These are phyloP conservation scores for Helostoma temminkii DNA, from an alignment of 2,797 vertebrate genomes.

Conservation along the genomic window DNA sequence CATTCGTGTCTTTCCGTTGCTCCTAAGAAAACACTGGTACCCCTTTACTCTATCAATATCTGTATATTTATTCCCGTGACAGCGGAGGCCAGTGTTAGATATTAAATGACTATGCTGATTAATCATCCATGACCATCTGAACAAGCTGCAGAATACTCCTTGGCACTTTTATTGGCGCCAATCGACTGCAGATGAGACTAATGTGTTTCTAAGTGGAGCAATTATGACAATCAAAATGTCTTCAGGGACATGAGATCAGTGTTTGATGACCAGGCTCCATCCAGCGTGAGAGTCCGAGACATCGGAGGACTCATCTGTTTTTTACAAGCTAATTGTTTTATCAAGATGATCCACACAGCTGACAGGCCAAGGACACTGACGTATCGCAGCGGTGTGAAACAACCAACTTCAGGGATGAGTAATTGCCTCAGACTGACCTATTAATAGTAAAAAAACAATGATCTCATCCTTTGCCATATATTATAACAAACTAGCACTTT, in stretches of 20 bases:
- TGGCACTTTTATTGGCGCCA: constrained; percentile 74
- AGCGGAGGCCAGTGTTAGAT: constrained; percentile 61
- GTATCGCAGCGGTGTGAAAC: constrained; percentile 43
- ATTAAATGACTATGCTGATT: constrained; percentile 66
- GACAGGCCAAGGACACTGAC: constrained; percentile 47
- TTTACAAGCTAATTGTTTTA: constrained; percentile 71
- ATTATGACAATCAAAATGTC: constrained; percentile 78
- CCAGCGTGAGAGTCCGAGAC: constrained; percentile 49
- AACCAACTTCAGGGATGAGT: constrained; percentile 27
- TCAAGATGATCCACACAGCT: constrained; percentile 55
- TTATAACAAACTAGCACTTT: constrained; percentile 40
- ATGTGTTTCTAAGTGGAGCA: constrained; percentile 75
- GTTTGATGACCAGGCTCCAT: constrained; percentile 52
- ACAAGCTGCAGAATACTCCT: constrained; percentile 54
- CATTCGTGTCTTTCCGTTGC: constrained; percentile 45
- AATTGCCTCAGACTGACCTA: constrained; percentile 49
- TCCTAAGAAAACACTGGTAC: constrained; percentile 62
- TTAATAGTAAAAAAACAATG: constrained; percentile 71
- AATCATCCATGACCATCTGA: constrained; percentile 61
- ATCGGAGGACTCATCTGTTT: constrained; percentile 45
- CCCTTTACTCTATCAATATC: constrained; percentile 46
- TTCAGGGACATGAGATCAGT: constrained; percentile 64
- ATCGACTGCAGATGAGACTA: constrained; percentile 72
- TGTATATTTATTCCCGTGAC: constrained; percentile 67
- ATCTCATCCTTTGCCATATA: constrained; percentile 52